A percentile compares a stretch with the other conserved stretches of the same genome.
Evolutionary conservation across 2,113 vertebrate genomes (phyloP).

Genomic region (Genyomyrus donnyi): DNA sequence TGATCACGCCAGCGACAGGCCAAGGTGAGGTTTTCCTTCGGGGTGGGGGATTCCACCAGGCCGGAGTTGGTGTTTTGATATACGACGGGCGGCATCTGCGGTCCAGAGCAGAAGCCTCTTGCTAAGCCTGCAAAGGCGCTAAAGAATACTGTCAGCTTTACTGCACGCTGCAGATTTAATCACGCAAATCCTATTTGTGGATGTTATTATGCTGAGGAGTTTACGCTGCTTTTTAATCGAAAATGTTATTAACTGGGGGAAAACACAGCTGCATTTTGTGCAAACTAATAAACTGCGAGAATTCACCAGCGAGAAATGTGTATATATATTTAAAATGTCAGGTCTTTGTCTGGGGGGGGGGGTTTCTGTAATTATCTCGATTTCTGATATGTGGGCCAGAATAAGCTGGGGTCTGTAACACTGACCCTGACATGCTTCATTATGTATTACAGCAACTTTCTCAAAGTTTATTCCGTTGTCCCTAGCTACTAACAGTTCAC

Average conservation of each 20-base stretch:
- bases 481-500: background rate
- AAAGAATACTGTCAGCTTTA: conserved; percentile 24
- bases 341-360: background rate
- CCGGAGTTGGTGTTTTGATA: background rate
- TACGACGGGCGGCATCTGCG: background rate
- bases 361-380: conserved; percentile 2
- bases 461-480: background rate
- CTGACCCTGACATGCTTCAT: background rate
- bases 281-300: conserved; percentile 27
- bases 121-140: conserved; percentile 26
- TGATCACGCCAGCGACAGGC: background rate
- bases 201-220: conserved; percentile 22
- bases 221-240: conserved; percentile 31
- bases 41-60: background rate
- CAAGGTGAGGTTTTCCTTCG: too few species aligned
- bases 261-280: conserved; percentile 21
- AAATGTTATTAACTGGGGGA: conserved; percentile 34
- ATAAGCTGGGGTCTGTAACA: background rate
- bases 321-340: conserved; percentile 4
- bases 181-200: conserved; percentile 35
- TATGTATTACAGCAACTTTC: background rate
- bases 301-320: conserved; percentile 27
- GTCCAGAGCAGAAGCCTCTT: conserved; percentile 22
- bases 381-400: background rate
- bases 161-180: conserved; percentile 32